Percentiles rank a stretch among this genome's conserved stretches.
Conservation (phyloP, 2,797 vertebrate genomes). For the Mus spretus region DNA sequence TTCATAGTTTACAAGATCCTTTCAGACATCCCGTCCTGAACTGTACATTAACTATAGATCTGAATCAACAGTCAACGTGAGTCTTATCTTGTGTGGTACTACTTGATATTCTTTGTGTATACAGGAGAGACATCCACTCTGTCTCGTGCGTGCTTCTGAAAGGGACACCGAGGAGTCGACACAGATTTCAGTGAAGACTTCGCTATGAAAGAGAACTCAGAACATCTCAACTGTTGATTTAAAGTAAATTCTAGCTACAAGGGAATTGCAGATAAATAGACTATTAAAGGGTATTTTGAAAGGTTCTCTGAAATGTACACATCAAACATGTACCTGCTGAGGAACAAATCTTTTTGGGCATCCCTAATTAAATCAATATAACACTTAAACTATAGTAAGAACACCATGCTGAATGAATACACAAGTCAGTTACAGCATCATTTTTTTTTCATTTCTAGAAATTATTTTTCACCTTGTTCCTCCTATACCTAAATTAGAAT, state of each 20-base stretch:
- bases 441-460: background rate
- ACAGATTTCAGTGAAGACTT: constrained; percentile 8
- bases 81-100: background rate
- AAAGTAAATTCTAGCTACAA: background rate
- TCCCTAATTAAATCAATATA: background rate
- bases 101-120: background rate
- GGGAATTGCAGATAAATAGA: constrained; percentile 18
- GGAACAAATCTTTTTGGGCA: background rate
- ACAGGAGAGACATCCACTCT: background rate
- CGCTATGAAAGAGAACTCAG: background rate
- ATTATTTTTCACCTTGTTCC: constrained; percentile 24
- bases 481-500: constrained; percentile 21
- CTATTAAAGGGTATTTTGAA: background rate
- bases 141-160: background rate
- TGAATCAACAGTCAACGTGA: background rate
- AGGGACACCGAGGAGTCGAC: background rate
- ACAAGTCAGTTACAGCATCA: background rate
- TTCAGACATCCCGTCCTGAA: background rate
- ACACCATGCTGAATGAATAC: background rate
- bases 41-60: background rate
- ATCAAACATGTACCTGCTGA: background rate
- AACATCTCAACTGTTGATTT: background rate
- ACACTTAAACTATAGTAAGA: background rate
- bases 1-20: constrained; percentile 17
- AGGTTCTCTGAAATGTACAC: background rate